Conservation (phyloP, 2,113 vertebrate genomes). For the Epinephelus moara region DNA sequence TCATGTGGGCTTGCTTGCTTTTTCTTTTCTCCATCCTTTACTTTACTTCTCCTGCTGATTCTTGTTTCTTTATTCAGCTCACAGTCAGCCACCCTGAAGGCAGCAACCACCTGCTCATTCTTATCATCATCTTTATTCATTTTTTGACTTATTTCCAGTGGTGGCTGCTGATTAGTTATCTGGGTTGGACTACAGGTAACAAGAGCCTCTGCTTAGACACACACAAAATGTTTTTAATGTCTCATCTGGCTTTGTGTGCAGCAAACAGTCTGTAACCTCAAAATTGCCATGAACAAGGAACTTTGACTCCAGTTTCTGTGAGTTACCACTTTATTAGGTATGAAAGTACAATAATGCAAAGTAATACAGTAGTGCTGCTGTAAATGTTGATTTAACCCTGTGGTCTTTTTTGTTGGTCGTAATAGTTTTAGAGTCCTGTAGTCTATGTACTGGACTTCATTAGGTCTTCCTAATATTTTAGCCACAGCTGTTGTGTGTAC, state of each 20-base stretch:
- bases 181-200: conserved; percentile 6
- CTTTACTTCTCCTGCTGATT: conserved; percentile 39
- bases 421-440: too few species aligned
- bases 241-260: too few species aligned
- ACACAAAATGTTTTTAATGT: neutral
- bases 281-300: neutral
- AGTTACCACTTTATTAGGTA: neutral
- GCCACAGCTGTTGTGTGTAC: neutral
- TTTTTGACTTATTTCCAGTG: conserved; percentile 18
- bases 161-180: conserved; percentile 15
- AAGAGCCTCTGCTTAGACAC: neutral
- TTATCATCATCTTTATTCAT: conserved; percentile 32
- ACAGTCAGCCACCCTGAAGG: conserved; percentile 28
- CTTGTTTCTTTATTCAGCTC: conserved; percentile 55
- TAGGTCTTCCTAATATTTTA: neutral
- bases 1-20: conserved; percentile 55
- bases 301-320: neutral
- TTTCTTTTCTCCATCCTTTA: conserved; percentile 27
- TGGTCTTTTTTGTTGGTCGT: neutral
- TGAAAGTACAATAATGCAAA: neutral
- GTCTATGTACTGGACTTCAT: neutral
- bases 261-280: neutral
- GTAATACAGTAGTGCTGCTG: neutral
- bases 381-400: neutral
- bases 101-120: conserved; percentile 44